Conservation (phyloP, 2,797 vertebrate species). For the Buphagus erythrorhynchus region DNA sequence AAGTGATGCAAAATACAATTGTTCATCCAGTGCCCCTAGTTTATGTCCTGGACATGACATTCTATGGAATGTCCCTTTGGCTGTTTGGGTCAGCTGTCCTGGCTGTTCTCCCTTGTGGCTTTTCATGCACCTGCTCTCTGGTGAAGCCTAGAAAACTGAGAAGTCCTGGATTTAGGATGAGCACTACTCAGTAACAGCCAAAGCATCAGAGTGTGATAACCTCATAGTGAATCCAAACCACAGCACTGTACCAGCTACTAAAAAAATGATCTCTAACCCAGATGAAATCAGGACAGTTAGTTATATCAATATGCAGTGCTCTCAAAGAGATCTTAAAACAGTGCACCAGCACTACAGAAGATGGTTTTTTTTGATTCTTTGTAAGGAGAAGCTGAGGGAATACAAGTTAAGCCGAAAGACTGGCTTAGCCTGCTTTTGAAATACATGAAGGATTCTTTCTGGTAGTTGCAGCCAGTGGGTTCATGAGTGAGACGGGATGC, state of each 20-base stretch:
- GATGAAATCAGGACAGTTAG: not conserved
- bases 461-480: not conserved
- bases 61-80: not conserved
- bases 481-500: not conserved
- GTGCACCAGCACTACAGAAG: not conserved
- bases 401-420: not conserved
- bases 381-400: not conserved
- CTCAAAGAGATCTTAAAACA: not conserved
- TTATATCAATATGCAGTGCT: not conserved
- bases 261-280: not conserved
- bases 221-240: not conserved
- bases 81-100: not conserved
- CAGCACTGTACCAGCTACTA: not conserved
- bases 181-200: not conserved
- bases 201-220: not conserved
- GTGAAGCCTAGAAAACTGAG: not conserved
- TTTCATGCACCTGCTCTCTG: not conserved
- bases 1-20: not conserved
- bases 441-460: not conserved
- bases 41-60: not conserved
- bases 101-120: not conserved
- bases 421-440: not conserved
- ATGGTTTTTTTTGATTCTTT: not conserved
- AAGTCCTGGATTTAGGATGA: not conserved
- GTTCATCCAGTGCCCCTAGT: not conserved